phyloP scores from a whole-genome alignment of 2,797 vertebrate species.

The Anguilla pacifica region DNA sequence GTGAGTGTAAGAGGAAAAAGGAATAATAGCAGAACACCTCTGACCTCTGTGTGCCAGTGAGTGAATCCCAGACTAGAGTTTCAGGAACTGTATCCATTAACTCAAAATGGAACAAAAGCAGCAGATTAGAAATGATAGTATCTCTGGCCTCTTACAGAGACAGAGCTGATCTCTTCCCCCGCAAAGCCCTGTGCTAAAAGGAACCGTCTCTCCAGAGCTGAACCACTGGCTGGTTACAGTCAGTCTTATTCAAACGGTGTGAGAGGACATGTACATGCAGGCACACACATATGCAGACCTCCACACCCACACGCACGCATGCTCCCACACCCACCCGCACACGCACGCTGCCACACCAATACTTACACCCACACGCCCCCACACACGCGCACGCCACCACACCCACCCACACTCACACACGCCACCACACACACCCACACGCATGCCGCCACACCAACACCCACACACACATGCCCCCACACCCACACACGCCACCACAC shows the following conservation, averaged over 20 bases:
- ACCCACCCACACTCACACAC: no score
- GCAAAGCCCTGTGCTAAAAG: neutral
- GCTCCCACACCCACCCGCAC: neutral
- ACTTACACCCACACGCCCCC: neutral
- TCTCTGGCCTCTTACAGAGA: neutral
- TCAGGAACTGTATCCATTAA: conserved; percentile 9
- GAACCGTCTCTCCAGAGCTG: neutral
- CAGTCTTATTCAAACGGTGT: neutral
- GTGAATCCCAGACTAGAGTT: neutral
- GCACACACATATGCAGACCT: no score
- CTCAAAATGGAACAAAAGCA: conserved; percentile 4
- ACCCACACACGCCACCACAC: neutral
- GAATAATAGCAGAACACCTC: neutral
- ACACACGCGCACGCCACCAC: neutral
- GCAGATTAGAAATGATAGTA: conserved; percentile 5
- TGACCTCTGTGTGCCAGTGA: neutral
- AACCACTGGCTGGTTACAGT: neutral
- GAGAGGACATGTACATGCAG: neutral
- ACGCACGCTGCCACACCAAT: neutral
- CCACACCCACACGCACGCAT: neutral
- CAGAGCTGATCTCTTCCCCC: neutral
- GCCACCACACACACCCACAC: neutral
- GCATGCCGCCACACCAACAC: neutral
- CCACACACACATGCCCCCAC: neutral
- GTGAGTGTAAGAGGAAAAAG: neutral